Evolutionary conservation across 2,888 invertebrate genomes (phyloP).

Genomic region (Notodonta ziczac): DNA sequence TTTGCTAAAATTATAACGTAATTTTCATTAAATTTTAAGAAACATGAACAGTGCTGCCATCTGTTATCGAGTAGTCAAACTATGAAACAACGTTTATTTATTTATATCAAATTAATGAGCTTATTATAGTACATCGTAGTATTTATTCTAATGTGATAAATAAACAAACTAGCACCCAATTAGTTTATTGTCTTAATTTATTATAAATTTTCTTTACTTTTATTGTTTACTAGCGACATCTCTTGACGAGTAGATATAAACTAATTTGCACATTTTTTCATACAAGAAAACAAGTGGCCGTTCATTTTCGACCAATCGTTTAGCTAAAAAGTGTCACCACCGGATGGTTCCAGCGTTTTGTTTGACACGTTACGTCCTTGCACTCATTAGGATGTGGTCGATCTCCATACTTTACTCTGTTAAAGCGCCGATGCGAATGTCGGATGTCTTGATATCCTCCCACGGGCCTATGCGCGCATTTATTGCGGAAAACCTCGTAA

Average conservation of each 20-base stretch:
- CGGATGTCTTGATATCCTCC: slow-evolving; percentile 70
- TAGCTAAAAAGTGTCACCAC: slow-evolving; percentile 15
- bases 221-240: not conserved
- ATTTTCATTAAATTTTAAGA: no score
- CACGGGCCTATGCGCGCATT: slow-evolving; percentile 45
- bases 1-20: no score
- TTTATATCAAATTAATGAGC: not conserved
- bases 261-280: no score
- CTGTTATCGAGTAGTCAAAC: slow-evolving; percentile 29
- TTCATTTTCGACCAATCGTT: not conserved
- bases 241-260: not conserved
- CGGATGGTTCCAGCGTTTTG: slow-evolving; percentile 16
- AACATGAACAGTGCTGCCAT: slow-evolving; percentile 24
- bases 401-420: slow-evolving; percentile 61
- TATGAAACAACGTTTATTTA: not conserved
- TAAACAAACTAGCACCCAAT: no score
- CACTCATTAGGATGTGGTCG: slow-evolving; percentile 70
- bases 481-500: slow-evolving; percentile 72
- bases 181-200: no score
- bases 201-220: not conserved
- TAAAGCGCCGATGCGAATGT: slow-evolving; percentile 46
- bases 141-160: no score
- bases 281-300: not conserved
- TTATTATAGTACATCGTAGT: not conserved
- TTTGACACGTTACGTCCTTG: slow-evolving; percentile 57